Evolutionary conservation across 2,113 vertebrate genomes (phyloP), one percentile per base, ranked within the genome.

Genomic region (Glaucidium brasilianum): DNA sequence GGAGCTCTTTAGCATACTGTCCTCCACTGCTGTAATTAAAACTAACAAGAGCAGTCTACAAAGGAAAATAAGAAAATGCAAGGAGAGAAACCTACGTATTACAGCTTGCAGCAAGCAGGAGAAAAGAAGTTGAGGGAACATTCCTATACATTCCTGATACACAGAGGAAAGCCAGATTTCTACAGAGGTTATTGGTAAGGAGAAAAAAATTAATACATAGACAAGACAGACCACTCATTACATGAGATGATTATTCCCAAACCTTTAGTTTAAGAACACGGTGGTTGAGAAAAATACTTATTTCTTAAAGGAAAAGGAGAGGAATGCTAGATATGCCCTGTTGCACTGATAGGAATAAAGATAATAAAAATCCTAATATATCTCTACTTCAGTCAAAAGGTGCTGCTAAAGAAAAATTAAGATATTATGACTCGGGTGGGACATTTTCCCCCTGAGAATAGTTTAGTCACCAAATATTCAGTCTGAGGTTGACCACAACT

Each of bases 21-120:
- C 92, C 97, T 97, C 94, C 86, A 95, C 77, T 92, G 92, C 92
- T 95, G 94, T 97, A 97, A 97, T 97, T 95, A 97, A 97, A 94
- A 95, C 97, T 95, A 97, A 97, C 94, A 95, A 94, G 95, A 97
- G 92, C 92, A 73, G 83, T 76, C 73, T 95, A 90, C 84, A 95
- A 87, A 95, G 88, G 89, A 94, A 96, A 96, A 94, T 85, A 97
- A 97, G 92, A 93, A 96, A 79, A 92, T 27, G 53, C 92, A 79
- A 91, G 68, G 83, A 92, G 52, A 81, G 52, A 94, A 96, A 92
- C 90, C 82, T 95, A 67, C 4, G 1, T 19, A 64, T 47, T 86
- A 56, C 47, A 84, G 85, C 85, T 88, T 43, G 39, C 83, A 84
- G 85, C 15, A 85, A 92, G 29, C 64, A 0, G 2, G 67, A 81